Percentiles rank a stretch among this genome's conserved stretches.
These are phyloP conservation scores for Bellardia pandia DNA, from an alignment of 2,888 invertebrate genomes.

Conservation along the genomic window DNA sequence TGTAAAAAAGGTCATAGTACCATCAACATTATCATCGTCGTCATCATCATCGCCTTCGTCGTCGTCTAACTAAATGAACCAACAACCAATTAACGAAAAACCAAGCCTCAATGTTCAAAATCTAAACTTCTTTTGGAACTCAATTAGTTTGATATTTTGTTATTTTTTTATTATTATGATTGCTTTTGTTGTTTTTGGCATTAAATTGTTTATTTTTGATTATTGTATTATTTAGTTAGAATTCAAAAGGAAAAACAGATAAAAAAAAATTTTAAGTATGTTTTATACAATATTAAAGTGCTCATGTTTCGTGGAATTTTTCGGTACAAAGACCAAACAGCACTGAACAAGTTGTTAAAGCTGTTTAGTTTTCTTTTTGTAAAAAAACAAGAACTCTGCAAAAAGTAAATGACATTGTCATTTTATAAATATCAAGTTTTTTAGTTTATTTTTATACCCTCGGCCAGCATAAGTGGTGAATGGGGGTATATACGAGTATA, in stretches of 20 bases:
- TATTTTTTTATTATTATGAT: slow-evolving; percentile 7
- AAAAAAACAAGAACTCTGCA: slow-evolving; percentile 11
- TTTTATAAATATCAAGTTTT: slow-evolving; percentile 21
- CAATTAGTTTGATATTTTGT: slow-evolving; percentile 56
- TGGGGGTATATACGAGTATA: too few species aligned
- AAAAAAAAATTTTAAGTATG: not conserved
- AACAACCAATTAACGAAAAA: slow-evolving; percentile 40
- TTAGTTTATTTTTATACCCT: not conserved
- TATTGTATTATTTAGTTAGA: not conserved
- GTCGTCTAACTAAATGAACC: slow-evolving; percentile 26
- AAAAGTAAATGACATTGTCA: slow-evolving; percentile 21
- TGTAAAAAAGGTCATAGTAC: slow-evolving; percentile 32
- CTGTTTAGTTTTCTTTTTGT: slow-evolving; percentile 19
- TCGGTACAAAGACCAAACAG: not conserved
- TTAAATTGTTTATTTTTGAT: not conserved
- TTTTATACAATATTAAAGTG: not conserved
- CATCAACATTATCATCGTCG: slow-evolving; percentile 10
- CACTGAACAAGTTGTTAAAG: slow-evolving; percentile 13
- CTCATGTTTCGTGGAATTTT: not conserved
- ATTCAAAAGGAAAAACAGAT: not conserved
- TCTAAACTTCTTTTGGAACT: slow-evolving; percentile 62
- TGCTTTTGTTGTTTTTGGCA: too few species aligned
- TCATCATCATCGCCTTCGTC: not conserved
- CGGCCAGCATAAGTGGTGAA: too few species aligned
- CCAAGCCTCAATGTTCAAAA: slow-evolving; percentile 52